Evolutionary conservation across 2,888 invertebrate species (phyloP).

Genomic region (Pegoplata infirma): DNA sequence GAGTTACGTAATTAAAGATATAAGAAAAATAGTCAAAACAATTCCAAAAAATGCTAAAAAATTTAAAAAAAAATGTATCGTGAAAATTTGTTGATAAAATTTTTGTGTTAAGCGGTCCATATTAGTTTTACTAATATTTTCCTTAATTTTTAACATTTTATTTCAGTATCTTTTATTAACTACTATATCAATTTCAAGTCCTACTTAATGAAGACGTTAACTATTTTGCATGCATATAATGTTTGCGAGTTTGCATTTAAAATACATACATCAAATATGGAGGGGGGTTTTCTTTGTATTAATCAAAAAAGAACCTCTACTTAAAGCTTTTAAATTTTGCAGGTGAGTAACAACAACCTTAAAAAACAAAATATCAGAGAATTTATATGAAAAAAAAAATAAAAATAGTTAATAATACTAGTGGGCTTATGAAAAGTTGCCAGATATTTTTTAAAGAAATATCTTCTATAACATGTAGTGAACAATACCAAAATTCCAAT

Average conservation of each 20-base stretch:
- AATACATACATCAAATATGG: neutral
- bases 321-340: slow-evolving; percentile 10
- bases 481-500: too few species aligned
- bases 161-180: neutral
- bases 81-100: too few species aligned
- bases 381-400: slow-evolving; percentile 1
- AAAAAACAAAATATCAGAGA: neutral
- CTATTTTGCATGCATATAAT: slow-evolving; percentile 1
- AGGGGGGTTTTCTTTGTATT: neutral
- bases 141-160: neutral
- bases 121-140: too few species aligned
- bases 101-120: too few species aligned
- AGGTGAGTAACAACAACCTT: neutral
- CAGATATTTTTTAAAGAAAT: too few species aligned
- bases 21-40: too few species aligned
- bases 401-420: slow-evolving; percentile 8
- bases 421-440: neutral
- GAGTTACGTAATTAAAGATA: too few species aligned
- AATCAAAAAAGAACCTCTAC: neutral
- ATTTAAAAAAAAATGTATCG: too few species aligned
- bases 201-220: slow-evolving; percentile 1
- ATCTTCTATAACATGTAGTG: too few species aligned
- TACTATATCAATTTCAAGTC: neutral
- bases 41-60: too few species aligned
- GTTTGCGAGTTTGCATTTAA: neutral